These are phyloP conservation scores for Drosophila virilis DNA, from an alignment of 1,140 invertebrate genomes.

Conservation along the genomic window DNA sequence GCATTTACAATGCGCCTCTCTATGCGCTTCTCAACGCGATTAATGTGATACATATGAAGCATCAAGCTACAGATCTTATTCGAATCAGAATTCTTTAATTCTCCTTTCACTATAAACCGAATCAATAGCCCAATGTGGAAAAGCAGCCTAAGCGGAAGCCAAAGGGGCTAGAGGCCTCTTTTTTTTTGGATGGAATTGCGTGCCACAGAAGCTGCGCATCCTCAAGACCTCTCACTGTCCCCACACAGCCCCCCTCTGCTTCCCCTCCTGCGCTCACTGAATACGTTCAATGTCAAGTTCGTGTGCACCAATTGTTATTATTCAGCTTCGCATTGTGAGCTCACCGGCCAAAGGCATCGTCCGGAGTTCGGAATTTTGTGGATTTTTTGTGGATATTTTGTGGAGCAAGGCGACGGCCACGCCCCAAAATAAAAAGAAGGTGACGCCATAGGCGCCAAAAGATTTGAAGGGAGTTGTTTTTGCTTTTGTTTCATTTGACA, in stretches of 20 bases:
- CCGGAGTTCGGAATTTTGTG: constrained; percentile 7
- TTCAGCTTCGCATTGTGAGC: constrained; percentile 42
- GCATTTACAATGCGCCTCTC: not conserved
- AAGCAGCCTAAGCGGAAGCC: too few relatives aligned
- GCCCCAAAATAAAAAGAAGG: constrained; percentile 40
- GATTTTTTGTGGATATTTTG: not conserved
- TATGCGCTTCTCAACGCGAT: constrained; percentile 1
- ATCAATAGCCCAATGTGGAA: too few relatives aligned
- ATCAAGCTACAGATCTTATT: too few relatives aligned
- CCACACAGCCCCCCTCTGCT: not conserved
- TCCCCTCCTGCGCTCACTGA: not conserved
- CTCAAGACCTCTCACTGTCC: too few relatives aligned
- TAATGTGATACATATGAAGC: too few relatives aligned
- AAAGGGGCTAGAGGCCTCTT: too few relatives aligned
- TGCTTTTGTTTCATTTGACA: not conserved
- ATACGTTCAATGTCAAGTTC: constrained; percentile 71
- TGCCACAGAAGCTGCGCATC: too few relatives aligned
- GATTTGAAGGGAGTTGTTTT: constrained; percentile 22
- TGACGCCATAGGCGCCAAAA: constrained; percentile 61
- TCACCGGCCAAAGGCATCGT: constrained; percentile 49
- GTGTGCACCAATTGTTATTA: constrained; percentile 20
- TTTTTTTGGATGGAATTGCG: too few relatives aligned
- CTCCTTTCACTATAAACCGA: too few relatives aligned
- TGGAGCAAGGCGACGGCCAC: constrained; percentile 33
- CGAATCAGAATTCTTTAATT: too few relatives aligned